Conservation (phyloP, 1,140 invertebrate species). For the Scaptomyza montana region DNA sequence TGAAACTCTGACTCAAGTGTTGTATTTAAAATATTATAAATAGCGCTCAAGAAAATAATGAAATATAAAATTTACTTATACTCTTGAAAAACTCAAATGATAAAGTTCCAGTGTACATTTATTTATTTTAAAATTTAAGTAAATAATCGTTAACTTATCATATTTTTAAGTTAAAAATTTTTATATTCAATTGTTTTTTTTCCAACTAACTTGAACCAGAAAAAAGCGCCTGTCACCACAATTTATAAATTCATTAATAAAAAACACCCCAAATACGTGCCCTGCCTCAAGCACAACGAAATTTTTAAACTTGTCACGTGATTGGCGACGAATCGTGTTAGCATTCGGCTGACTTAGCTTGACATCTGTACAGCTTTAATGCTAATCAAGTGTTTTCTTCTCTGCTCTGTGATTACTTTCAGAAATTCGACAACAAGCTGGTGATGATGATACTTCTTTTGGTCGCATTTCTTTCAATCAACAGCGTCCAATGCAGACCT, state of each 20-base stretch:
- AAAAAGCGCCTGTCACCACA: conserved; percentile 18
- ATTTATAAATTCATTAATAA: conserved; percentile 22
- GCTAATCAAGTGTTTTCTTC: conserved; percentile 12
- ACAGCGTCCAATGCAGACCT: conserved; percentile 33
- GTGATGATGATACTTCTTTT: conserved; percentile 15
- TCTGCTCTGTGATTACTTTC: conserved; percentile 5
- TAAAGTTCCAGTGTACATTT: too few relatives aligned
- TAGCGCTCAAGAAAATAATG: neutral
- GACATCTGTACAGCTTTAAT: neutral
- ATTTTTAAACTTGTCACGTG: conserved; percentile 34
- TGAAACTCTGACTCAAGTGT: neutral
- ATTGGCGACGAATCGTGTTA: neutral
- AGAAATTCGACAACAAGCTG: conserved; percentile 49
- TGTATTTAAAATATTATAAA: neutral
- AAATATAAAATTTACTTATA: neutral
- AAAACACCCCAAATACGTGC: neutral
- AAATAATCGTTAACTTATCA: too few relatives aligned
- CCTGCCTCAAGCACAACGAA: conserved; percentile 19
- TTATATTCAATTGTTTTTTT: too few relatives aligned
- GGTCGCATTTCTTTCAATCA: conserved; percentile 3
- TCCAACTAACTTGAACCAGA: conserved; percentile 40
- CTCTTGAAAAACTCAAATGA: too few relatives aligned
- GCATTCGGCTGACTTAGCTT: conserved; percentile 20
- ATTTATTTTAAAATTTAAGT: too few relatives aligned
- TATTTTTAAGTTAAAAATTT: conserved; percentile 22